Base-by-base conservation (phyloP, 2,113 vertebrate species). In the Struthidea cinerea region DNA sequence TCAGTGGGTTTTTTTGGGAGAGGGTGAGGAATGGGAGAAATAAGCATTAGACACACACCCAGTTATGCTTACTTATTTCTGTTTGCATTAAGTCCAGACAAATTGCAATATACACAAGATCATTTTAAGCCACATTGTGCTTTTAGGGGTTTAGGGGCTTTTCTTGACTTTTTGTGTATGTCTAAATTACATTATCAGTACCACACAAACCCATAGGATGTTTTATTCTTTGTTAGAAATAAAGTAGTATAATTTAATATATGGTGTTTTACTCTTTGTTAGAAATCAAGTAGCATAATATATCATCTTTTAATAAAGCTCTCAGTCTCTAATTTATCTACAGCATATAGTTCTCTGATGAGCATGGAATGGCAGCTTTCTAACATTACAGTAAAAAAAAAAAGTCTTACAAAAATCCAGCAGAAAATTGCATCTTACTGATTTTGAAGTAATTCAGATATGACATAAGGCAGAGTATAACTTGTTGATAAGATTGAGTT, bases 381-480 rank as follows among this genome's bases (percentile, higher is more conserved):
- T 82, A 84, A 44, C 39, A 49, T 13, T 46, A 47, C 11, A 5
- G 35, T 47, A 67, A 56, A 60, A 71, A 77, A 77, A 41, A 83
- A 16, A 88, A 46, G 81, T 35, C 11, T 75, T 75, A 90, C 30
- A 88, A 93, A 97, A 80, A 78, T 91, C 55, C 78, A 91, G 74
- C 91, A 90, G 61, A 63, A 96, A 95, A 88, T 59, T 81, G 23
- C 33, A 86, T 61, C 46, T 87, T 82, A 84, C 50, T 55, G 77
- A 80, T 42, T 94, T 55, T 89, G 49, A 86, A 84, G 39, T 56
- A 91, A 92, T 82, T 95, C 81, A 84, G 63, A 65, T 68, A 84
- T 28, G 26, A 46, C 47, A 65, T 42, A 92, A 89, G 71, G 56
- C 57, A 41, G 39, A 83, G 33, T 37, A 41, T 35, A 64, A 30